Evolutionary conservation across 2,797 vertebrate species (phyloP).

Genomic region (Eremophila alpestris): DNA sequence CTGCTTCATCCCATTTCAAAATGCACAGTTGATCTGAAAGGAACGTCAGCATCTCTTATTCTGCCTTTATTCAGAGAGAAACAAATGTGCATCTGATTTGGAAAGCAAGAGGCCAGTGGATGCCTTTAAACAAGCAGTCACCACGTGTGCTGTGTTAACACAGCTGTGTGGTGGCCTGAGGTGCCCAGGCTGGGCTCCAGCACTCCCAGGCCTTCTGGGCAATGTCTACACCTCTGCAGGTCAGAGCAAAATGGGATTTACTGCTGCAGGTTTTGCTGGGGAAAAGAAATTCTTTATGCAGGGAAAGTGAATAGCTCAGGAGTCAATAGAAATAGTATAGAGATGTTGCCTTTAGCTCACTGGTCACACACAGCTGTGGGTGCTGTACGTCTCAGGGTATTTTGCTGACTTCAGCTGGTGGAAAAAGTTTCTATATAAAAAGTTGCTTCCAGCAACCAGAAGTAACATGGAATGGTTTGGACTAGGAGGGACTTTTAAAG

Average conservation of each 20-base stretch:
- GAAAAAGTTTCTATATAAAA: background rate
- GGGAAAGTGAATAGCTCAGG: background rate
- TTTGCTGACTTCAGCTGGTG: background rate
- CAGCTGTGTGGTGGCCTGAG: background rate
- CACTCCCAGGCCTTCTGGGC: background rate
- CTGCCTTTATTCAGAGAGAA: constrained; percentile 36
- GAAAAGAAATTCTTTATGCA: background rate
- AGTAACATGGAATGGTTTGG: background rate
- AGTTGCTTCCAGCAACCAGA: background rate
- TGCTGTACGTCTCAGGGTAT: background rate
- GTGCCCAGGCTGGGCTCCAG: background rate
- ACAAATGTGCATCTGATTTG: constrained; percentile 24
- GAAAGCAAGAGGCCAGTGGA: background rate
- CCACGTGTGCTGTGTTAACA: background rate
- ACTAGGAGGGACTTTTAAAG: background rate
- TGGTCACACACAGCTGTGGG: background rate
- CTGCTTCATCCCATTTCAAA: constrained; percentile 49
- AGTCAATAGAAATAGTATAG: background rate
- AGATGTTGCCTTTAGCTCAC: background rate
- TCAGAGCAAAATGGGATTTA: background rate
- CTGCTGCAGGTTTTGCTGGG: background rate
- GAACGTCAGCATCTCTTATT: constrained; percentile 37
- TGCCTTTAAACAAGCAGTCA: background rate
- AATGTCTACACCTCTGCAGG: background rate
- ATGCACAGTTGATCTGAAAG: constrained; percentile 44